These are phyloP conservation scores for Cochlearius cochlearius DNA, from an alignment of 2,113 vertebrate species.

Conservation along the genomic window DNA sequence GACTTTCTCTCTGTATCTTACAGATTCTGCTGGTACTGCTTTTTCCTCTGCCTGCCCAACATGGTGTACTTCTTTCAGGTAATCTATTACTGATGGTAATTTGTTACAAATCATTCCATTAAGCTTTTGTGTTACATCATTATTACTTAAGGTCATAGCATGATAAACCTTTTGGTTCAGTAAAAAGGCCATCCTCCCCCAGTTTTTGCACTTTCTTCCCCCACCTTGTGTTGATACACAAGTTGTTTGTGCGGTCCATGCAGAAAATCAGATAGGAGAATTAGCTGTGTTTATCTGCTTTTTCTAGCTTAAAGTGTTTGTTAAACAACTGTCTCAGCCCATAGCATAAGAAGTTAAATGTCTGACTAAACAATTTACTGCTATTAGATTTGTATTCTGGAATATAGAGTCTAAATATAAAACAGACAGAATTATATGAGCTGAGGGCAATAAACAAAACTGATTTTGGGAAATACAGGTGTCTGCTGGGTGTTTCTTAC, in stretches of 20 bases:
- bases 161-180: background rate
- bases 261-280: background rate
- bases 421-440: background rate
- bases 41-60: background rate
- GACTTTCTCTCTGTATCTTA: background rate
- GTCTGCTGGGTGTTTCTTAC: background rate
- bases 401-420: background rate
- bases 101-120: background rate
- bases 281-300: background rate
- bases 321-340: background rate
- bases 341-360: background rate
- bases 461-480: background rate
- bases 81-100: background rate
- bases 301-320: background rate
- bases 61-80: background rate
- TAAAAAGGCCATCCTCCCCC: background rate
- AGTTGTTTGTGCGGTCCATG: background rate
- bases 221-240: background rate
- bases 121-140: background rate
- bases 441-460: background rate
- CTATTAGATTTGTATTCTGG: background rate
- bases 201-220: background rate
- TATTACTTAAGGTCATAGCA: background rate
- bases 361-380: background rate
- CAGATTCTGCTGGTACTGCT: background rate